Evolutionary conservation across 2,113 vertebrate genomes (phyloP).

Genomic region (Anguilla japonica): DNA sequence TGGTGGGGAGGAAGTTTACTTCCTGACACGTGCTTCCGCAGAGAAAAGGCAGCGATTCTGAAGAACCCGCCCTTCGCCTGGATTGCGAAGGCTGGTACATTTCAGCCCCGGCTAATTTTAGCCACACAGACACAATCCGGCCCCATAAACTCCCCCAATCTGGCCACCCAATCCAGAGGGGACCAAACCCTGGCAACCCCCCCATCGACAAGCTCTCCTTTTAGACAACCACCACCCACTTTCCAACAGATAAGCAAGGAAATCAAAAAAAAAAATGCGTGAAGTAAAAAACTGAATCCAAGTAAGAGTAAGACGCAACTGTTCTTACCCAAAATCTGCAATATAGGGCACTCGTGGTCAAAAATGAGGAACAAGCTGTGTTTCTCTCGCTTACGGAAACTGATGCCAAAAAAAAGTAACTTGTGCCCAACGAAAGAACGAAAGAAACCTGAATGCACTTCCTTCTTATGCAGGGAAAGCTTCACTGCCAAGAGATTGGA

Average conservation of each 20-base stretch:
- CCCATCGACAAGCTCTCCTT: not conserved
- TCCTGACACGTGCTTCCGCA: not conserved
- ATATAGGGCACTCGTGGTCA: not conserved
- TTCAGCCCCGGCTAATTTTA: not conserved
- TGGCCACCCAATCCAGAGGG: not conserved
- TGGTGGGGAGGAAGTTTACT: not conserved
- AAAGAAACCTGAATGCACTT: not conserved
- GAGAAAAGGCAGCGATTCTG: not conserved
- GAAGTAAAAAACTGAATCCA: not conserved
- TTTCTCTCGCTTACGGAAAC: not conserved
- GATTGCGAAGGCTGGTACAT: not conserved
- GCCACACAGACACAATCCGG: not conserved
- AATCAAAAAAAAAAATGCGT: not conserved
- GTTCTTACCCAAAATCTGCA: not conserved
- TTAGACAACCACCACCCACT: not conserved
- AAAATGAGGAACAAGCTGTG: conserved; percentile 16
- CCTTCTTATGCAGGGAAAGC: not conserved
- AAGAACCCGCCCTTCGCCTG: not conserved
- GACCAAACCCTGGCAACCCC: not conserved
- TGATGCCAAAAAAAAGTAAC: conserved; percentile 1
- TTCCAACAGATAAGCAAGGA: not conserved
- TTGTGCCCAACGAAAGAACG: not conserved
- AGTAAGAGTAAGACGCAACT: not conserved
- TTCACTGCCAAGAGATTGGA: not conserved
- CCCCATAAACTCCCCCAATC: not conserved